Evolutionary conservation across 2,797 vertebrate species (phyloP).

Genomic region (Menidia menidia): DNA sequence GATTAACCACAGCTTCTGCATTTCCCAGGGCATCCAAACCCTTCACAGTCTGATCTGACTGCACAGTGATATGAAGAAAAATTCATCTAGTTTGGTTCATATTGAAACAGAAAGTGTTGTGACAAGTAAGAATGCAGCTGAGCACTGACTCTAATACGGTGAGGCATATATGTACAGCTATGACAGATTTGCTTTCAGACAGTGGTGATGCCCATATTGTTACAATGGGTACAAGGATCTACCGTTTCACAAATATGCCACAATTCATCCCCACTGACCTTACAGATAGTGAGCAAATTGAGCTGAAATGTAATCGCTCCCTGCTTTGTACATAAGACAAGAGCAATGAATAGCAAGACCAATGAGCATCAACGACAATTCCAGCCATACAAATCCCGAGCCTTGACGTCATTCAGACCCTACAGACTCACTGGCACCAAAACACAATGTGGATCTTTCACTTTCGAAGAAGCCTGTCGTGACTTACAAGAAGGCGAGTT

Average conservation of each 20-base stretch:
- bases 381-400: slow-evolving; percentile 52
- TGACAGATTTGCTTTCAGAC: slow-evolving; percentile 45
- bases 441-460: slow-evolving; percentile 64
- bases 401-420: slow-evolving; percentile 65
- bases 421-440: slow-evolving; percentile 76
- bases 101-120: slow-evolving; percentile 42
- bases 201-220: slow-evolving; percentile 26
- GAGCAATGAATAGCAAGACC: slow-evolving; percentile 48
- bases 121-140: slow-evolving; percentile 20
- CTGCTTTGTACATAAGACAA: slow-evolving; percentile 45
- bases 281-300: slow-evolving; percentile 61
- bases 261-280: slow-evolving; percentile 63
- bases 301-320: slow-evolving; percentile 68
- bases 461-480: slow-evolving; percentile 67
- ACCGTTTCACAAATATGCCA: slow-evolving; percentile 50
- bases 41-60: slow-evolving; percentile 37
- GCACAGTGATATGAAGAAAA: slow-evolving; percentile 16
- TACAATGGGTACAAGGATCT: slow-evolving; percentile 32
- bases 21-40: slow-evolving; percentile 73
- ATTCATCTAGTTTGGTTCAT: slow-evolving; percentile 20
- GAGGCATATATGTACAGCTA: slow-evolving; percentile 24
- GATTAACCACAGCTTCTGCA: slow-evolving; percentile 60
- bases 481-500: slow-evolving; percentile 76
- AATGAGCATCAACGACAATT: slow-evolving; percentile 58
- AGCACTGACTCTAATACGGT: slow-evolving; percentile 29